These are phyloP conservation scores for Congeria kusceri DNA, from an alignment of 2,888 invertebrate genomes.

Conservation along the genomic window DNA sequence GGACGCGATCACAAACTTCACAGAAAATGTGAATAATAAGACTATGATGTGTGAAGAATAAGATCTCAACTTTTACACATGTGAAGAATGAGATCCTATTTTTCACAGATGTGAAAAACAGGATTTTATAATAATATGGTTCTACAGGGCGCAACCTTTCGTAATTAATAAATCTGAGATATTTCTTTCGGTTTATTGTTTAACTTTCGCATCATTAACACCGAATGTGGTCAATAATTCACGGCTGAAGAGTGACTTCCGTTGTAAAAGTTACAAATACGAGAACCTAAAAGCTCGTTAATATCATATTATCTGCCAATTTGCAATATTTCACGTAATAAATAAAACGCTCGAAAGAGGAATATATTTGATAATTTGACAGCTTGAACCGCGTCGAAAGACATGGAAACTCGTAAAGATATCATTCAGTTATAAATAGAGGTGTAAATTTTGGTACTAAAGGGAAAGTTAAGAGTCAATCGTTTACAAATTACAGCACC, in stretches of 20 bases:
- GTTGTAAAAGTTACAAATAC: slow-evolving; percentile 28
- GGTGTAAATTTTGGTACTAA: slow-evolving; percentile 22
- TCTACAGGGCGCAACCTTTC: too few species aligned
- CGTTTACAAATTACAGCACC: slow-evolving; percentile 43
- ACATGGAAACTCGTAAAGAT: slow-evolving; percentile 25
- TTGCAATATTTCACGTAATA: slow-evolving; percentile 11
- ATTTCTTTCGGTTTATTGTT: too few species aligned
- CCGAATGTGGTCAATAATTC: too few species aligned
- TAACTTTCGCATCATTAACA: too few species aligned
- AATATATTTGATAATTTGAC: slow-evolving; percentile 9
- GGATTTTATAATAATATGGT: too few species aligned
- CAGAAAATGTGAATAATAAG: too few species aligned
- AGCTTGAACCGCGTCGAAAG: background rate
- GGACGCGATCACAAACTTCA: too few species aligned
- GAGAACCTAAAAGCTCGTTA: slow-evolving; percentile 27
- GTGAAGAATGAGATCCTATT: too few species aligned
- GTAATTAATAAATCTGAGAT: too few species aligned
- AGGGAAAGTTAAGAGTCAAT: slow-evolving; percentile 33
- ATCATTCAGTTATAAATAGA: slow-evolving; percentile 51
- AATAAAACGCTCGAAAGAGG: slow-evolving; percentile 6
- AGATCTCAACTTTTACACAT: too few species aligned
- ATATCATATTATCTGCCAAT: slow-evolving; percentile 14
- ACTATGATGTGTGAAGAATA: too few species aligned
- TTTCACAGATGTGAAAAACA: too few species aligned
- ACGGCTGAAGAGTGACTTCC: slow-evolving; percentile 16